A percentile compares a stretch with the other conserved stretches of the same genome.
Conservation (phyloP, 64 coral and sea anemone species). For the Stylophora pistillata region DNA sequence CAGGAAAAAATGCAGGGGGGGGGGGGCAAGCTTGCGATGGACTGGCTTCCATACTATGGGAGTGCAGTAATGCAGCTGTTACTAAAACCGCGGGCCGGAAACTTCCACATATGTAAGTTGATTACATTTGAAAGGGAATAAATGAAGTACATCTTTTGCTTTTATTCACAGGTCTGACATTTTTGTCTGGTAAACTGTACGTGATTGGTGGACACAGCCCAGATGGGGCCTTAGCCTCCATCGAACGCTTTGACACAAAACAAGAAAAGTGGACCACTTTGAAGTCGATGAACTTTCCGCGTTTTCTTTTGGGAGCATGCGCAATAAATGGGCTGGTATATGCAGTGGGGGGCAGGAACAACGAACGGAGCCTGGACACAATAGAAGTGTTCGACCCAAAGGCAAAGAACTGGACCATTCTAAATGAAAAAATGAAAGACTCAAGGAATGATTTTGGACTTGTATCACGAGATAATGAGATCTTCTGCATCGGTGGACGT, state of each 20-base stretch:
- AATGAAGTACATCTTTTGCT: too few species aligned
- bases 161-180: slow-evolving; percentile 50
- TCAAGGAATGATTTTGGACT: slow-evolving; percentile 65
- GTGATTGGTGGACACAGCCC: slow-evolving; percentile 79
- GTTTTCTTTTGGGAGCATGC: slow-evolving; percentile 62
- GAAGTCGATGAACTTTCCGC: slow-evolving; percentile 57
- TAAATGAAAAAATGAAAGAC: slow-evolving; percentile 19
- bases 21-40: too few species aligned
- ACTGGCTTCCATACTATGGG: too few species aligned
- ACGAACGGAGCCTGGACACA: slow-evolving; percentile 64
- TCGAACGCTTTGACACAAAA: slow-evolving; percentile 74
- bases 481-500: slow-evolving; percentile 57
- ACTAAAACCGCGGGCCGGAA: too few species aligned
- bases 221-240: slow-evolving; percentile 64
- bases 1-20: too few species aligned
- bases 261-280: slow-evolving; percentile 70
- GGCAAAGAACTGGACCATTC: slow-evolving; percentile 26
- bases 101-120: too few species aligned
- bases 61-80: too few species aligned
- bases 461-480: slow-evolving; percentile 9
- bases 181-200: slow-evolving; percentile 66
- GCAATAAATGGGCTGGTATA: slow-evolving; percentile 52
- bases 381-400: slow-evolving; percentile 60
- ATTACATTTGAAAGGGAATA: too few species aligned
- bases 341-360: slow-evolving; percentile 76